A percentile compares a stretch with the other conserved stretches of the same genome.
Conservation (phyloP, 2,888 invertebrate species). For the Chydorus sphaericus region DNA sequence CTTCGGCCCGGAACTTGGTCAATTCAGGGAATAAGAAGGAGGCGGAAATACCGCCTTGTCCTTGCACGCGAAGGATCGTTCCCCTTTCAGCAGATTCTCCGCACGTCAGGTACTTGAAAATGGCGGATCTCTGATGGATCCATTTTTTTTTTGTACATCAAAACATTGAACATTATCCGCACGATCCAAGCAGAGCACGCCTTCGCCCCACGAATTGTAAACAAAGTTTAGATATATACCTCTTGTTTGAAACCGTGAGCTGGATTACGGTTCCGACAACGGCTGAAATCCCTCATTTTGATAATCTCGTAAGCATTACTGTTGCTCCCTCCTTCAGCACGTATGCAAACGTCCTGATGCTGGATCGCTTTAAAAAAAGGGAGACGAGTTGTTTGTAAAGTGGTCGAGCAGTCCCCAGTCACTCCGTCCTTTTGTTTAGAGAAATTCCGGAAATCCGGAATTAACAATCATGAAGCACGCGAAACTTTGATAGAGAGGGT, state of each 20-base stretch:
- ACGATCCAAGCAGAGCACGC: no score
- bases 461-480: background rate
- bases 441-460: no score
- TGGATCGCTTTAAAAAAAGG: background rate
- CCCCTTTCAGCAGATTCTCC: background rate
- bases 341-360: background rate
- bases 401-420: background rate
- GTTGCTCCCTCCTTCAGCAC: background rate
- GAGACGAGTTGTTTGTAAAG: background rate
- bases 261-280: background rate
- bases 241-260: no score
- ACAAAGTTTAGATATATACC: no score
- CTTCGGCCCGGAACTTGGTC: background rate
- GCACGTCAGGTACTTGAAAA: conserved; percentile 3
- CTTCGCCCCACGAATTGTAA: no score
- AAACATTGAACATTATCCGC: no score
- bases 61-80: background rate
- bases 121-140: background rate
- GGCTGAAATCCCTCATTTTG: conserved; percentile 3
- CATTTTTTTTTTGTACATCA: no score
- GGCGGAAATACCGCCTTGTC: background rate
- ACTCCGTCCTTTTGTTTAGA: background rate
- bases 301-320: background rate
- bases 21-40: background rate
- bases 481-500: background rate